Base-by-base conservation (phyloP, 2,888 invertebrate genomes). In the Phrixothrix hirtus region DNA sequence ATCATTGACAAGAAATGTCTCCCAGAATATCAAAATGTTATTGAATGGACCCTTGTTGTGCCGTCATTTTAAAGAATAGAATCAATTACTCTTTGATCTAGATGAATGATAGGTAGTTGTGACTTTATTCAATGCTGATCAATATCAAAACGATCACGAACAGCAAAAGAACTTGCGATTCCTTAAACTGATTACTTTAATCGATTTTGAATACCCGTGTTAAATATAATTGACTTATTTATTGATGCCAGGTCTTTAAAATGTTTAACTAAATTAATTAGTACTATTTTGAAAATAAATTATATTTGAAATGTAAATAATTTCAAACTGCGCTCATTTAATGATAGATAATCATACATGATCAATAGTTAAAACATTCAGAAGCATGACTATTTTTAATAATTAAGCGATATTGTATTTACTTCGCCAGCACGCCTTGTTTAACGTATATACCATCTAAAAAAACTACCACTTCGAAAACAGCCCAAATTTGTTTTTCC, bases 41-140 rank as follows among this genome's bases (percentile, higher is more conserved):
- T 45, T 45, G 27, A 45, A 45, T 45, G 37, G 29, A 38, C 14
- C 36, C 36, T 43, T 36, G 43, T 44, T 50, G 50, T 37, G 42
- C 44, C 48, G 72, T 72, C 71, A 72, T 65, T 63, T 59, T 60
- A 53, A 55, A 63, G 66, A 67, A 66, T 66, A 59, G 64, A 70
- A 71, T 70, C 71, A 65, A 72, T 72, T 70, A 70, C 66, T 71
- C 61, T 54, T 60, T 52, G 61, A 58, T 52, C 42, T 44, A 38
- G 49, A 67, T 69, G 68, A 71, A 67, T 69, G 68, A 69, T 71
- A 68, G 68, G 66, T 62, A 66, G 65, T 57, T 57, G 48, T 41
- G 47, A 39, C 30, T 27, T 14, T 65, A 67, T 69, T 68, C 65
- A 70, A 69, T 68, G 63, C 66, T 63, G 69, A 71, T 71, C 64